Percentiles rank a stretch among this genome's conserved stretches.
Conservation (phyloP, 2,113 vertebrate species). For the Catharus minimus region DNA sequence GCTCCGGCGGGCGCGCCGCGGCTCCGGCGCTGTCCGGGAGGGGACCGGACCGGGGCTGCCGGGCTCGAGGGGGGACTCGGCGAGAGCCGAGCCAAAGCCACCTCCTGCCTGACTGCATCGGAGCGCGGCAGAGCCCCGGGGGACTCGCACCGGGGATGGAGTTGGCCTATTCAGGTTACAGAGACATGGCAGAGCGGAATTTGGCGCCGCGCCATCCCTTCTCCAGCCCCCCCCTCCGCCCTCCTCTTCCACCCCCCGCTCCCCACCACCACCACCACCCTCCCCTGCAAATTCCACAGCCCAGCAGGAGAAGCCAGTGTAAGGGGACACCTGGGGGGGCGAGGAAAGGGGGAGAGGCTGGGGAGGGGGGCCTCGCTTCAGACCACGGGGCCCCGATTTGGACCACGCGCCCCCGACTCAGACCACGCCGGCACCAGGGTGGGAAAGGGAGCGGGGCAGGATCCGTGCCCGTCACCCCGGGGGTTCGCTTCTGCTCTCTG, state of each 20-base stretch:
- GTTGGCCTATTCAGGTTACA: constrained; percentile 47
- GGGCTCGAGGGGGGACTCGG: neutral
- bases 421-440: neutral
- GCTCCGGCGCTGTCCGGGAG: neutral
- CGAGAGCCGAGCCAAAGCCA: neutral
- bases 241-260: neutral
- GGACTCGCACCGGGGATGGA: constrained; percentile 70
- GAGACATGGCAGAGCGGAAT: constrained; percentile 41
- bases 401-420: neutral
- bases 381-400: neutral
- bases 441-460: constrained; percentile 54
- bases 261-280: neutral
- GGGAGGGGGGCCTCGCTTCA: neutral
- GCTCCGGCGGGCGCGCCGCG: neutral
- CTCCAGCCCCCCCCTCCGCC: constrained; percentile 8
- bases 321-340: constrained; percentile 32
- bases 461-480: constrained; percentile 49
- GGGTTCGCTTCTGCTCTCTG: constrained; percentile 25
- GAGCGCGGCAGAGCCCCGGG: constrained; percentile 22
- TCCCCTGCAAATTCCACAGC: neutral
- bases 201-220: constrained; percentile 23
- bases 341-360: neutral
- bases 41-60: neutral
- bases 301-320: constrained; percentile 1
- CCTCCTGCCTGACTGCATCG: constrained; percentile 24